These are phyloP conservation scores for Pasiphila rectangulata DNA, from an alignment of 2,888 invertebrate genomes.

Conservation along the genomic window DNA sequence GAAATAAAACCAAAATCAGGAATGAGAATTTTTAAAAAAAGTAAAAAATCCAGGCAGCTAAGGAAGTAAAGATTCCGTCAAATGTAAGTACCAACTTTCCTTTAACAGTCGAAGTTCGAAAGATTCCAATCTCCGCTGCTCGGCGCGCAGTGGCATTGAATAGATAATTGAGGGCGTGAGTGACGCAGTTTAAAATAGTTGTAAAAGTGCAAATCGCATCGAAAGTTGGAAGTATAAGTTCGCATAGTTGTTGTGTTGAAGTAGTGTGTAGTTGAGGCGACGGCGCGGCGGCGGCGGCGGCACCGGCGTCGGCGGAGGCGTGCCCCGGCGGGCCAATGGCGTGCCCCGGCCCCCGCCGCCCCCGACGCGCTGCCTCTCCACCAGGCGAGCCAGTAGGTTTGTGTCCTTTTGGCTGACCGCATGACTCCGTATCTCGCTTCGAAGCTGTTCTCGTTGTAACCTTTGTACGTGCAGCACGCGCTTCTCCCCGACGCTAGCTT, in stretches of 20 bases:
- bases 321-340: constrained; percentile 75
- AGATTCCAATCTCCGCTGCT: constrained; percentile 23
- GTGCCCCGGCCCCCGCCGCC: constrained; percentile 66
- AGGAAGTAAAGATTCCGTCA: background rate
- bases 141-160: constrained; percentile 31
- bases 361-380: constrained; percentile 61
- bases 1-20: background rate
- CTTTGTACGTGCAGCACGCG: constrained; percentile 74
- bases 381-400: constrained; percentile 79
- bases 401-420: constrained; percentile 82
- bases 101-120: constrained; percentile 12
- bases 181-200: constrained; percentile 43
- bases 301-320: constrained; percentile 67
- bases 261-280: constrained; percentile 46
- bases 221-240: constrained; percentile 51
- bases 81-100: constrained; percentile 5
- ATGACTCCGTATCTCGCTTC: constrained; percentile 81
- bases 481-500: constrained; percentile 69
- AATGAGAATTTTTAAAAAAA: background rate
- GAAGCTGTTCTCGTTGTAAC: constrained; percentile 77
- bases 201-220: constrained; percentile 45
- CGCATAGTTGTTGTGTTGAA: constrained; percentile 51
- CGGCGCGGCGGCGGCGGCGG: constrained; percentile 52
- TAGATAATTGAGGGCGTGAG: constrained; percentile 35
- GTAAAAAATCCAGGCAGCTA: background rate